Base-by-base conservation (phyloP, 2,797 vertebrate genomes). In the Microctenopoma steveboyesi region DNA sequence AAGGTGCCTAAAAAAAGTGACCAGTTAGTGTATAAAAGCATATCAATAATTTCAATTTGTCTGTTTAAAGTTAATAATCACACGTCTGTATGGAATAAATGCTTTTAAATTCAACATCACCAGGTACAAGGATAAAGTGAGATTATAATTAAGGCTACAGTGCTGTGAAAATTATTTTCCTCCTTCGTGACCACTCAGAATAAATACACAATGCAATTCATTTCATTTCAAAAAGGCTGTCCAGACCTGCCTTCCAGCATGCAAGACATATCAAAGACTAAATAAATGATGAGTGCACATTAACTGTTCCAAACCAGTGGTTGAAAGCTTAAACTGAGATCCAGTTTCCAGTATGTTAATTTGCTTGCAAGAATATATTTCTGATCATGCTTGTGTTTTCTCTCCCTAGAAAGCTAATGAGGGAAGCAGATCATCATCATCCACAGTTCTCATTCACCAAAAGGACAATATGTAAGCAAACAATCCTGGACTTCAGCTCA, bases 91-190 rank as follows among this genome's bases (percentile, higher is more conserved):
- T 28, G 8, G 7, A 30, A 4, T 51, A 68, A 67, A 0, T 66
- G 43, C 28, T 48, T 52, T 55, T 10, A 53, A 49, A 65, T 62
- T 53, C 14, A 14, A 59, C 12, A 45, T 50, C 6, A 25, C 5
- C 10, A 10, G 27, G 16, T 40, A 25, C 10, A 28, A 42, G 13
- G 40, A 30, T n/a, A 48, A 5, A 10, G n/a, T 49, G 16, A 37
- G 30, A 11, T 0, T 30, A n/a, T 45, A 55, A 60, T 40, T 25
- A 39, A 47, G 16, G 9, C 18, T 49, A 7, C 30, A 33, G 30
- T 33, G 30, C 30, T 33, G 28, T 33, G 30, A 33, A 33, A 33
- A 33, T 33, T 4, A 30, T 33, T 33, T 33, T 33, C 30, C 30
- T 7, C 5, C 30, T 33, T 33, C 30, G 5, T 33, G 30, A 5